Base-by-base conservation (phyloP, 1,140 invertebrate genomes). In the Drusus annulatus region DNA sequence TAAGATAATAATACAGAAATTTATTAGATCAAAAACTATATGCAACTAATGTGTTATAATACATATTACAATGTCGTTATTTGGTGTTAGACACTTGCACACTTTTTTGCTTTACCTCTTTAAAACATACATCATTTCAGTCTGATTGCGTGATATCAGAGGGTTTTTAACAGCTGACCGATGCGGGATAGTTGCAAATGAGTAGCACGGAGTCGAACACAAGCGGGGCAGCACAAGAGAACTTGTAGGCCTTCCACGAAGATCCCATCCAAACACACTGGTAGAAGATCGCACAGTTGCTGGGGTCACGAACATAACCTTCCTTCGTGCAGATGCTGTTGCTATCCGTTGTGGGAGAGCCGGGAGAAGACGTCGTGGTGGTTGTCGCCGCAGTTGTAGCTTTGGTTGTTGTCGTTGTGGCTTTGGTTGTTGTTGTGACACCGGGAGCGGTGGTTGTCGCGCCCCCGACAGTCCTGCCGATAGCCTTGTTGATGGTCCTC, bases 401-500 rank as follows among this genome's bases (percentile, higher is more conserved):
- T 8, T 36, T 8, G 2, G 45, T 19, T 3, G 31, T 45, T 50
- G 52, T 58, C 0, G 56, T 62, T 16, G n/a, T n/a, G n/a, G 56
- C 21, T 10, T n/a, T 58, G 3, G 76, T 50, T 25, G 62, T 45
- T 31, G 65, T 17, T 5, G 45, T 16, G 17, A 10, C 52, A 19
- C 17, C 52, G 16, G 28, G 5, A 28, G 58, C 5, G 4, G 16
- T 10, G 1, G 68, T 50, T 2, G 68, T 10, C 4, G 4, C 23
- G 4, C 13, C 5, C 7, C 31, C 76, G 5, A 78, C 15, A 15
- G 63, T 58, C 51, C 76, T 76, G 21, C 63, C 80, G 52, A 85
- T 78, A 15, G 84, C 85, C 52, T 62, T 76, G 56, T 89, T 88
- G 21, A 89, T 85, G 63, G 86, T 84, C 63, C 73, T 86, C 2